Evolutionary conservation across 2,113 vertebrate genomes (phyloP), one percentile per base, ranked within the genome.

Genomic region (Psophia crepitans): DNA sequence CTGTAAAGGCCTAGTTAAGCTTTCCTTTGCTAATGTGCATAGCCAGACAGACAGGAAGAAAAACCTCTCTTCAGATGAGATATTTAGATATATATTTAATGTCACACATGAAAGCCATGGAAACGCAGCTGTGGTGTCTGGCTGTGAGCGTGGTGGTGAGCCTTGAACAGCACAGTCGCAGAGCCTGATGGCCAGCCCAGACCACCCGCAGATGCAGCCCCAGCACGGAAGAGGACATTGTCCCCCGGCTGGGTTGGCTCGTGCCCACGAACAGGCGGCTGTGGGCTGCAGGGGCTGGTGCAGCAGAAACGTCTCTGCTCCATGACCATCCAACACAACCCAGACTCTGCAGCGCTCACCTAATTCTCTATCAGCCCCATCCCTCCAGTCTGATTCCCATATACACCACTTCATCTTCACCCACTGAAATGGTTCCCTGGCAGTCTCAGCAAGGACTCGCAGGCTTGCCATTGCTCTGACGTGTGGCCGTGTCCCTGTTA

Each of bases 1-100:
- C 94, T 87, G 80, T 53, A 69, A 90, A 79, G 93, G 73, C 57
- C 73, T 8, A 2, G 69, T 75, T 94, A 92, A 93, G 65, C 84
- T 97, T 84, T 91, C 24, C 53, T 91, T 91, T 83, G 46, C 79
- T 95, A 49, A 70, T 24, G 28, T 26, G 89, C 84, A 76, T 4
- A 93, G 86, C 48, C 39, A 90, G 58, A 0, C 56, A 93, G 73
- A 53, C 26, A 75, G 53, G 69, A 89, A 73, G 57, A 58, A 87
- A 92, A 81, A 24, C 13, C 19, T 93, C 53, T 84, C 53, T 75
- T 86, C 53, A 71, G 56, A 16, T 58, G 56, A 81, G 80, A 43
- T 84, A 69, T 94, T 90, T 69, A 93, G 78, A 76, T 93, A 73
- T 26, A 24, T 44, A 33, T 37, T 48, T 41, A 27, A 33, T 35